Conservation (phyloP, 2,113 vertebrate genomes). For the Mohoua ochrocephala region DNA sequence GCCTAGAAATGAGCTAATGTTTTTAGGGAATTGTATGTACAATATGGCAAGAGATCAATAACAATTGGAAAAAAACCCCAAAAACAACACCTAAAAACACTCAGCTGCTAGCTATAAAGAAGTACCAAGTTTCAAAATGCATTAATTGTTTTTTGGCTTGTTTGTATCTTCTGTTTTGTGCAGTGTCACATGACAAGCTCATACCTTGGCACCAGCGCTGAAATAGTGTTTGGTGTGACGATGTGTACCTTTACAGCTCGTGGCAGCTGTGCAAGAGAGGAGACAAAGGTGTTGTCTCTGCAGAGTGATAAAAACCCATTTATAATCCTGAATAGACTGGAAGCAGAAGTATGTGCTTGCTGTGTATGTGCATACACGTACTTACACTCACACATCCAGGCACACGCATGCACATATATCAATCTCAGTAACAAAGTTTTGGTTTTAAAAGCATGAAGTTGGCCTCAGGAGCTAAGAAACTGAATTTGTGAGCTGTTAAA, state of each 20-base stretch:
- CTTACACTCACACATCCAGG: background rate
- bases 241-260: background rate
- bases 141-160: conserved; percentile 26
- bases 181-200: background rate
- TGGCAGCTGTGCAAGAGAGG: background rate
- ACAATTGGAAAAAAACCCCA: background rate
- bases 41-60: conserved; percentile 65
- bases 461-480: conserved; percentile 64
- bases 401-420: background rate
- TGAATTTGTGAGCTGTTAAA: conserved; percentile 77
- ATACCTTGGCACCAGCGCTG: background rate
- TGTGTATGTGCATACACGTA: background rate
- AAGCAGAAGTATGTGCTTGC: background rate
- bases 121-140: conserved; percentile 37
- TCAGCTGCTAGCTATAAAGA: conserved; percentile 61
- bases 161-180: background rate
- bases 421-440: conserved; percentile 47
- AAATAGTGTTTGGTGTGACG: background rate
- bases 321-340: background rate
- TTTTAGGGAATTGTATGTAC: conserved; percentile 60
- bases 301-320: background rate
- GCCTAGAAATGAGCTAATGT: conserved; percentile 66
- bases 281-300: background rate
- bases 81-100: background rate
- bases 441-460: conserved; percentile 64